These are phyloP conservation scores for Drosophila nebulosa DNA, from an alignment of 1,140 invertebrate species.

Conservation along the genomic window DNA sequence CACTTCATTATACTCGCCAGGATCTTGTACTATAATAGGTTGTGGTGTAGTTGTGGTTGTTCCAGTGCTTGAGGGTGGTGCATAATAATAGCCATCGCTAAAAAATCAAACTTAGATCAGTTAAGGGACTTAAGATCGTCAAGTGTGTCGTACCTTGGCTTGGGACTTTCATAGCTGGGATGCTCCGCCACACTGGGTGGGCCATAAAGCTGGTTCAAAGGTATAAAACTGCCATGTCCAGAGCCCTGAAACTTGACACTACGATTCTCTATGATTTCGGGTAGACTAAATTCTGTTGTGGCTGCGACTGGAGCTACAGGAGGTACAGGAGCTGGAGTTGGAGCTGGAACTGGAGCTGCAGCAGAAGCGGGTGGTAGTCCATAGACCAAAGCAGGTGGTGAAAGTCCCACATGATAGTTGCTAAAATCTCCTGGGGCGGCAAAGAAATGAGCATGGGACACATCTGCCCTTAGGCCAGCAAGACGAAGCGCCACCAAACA, in stretches of 20 bases:
- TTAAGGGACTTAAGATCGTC: not conserved
- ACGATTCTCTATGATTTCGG: conserved; percentile 73
- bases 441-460: conserved; percentile 68
- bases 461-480: conserved; percentile 25
- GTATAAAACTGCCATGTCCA: conserved; percentile 56
- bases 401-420: conserved; percentile 24
- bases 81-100: conserved; percentile 59
- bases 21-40: conserved; percentile 61
- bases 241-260: conserved; percentile 34
- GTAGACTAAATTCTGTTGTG: conserved; percentile 62
- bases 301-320: conserved; percentile 42
- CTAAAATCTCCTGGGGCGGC: conserved; percentile 34
- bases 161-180: conserved; percentile 63
- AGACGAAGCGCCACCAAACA: not conserved
- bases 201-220: conserved; percentile 60
- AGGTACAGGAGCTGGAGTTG: conserved; percentile 4
- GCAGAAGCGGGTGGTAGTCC: conserved; percentile 29
- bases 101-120: not conserved
- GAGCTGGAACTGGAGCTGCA: not conserved
- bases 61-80: conserved; percentile 28
- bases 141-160: conserved; percentile 35
- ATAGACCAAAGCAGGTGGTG: conserved; percentile 29
- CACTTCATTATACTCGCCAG: conserved; percentile 41
- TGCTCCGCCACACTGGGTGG: conserved; percentile 54
- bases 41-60: conserved; percentile 26